Base-by-base conservation (phyloP, 92 coral and sea anemone species). In the Montipora capitata region DNA sequence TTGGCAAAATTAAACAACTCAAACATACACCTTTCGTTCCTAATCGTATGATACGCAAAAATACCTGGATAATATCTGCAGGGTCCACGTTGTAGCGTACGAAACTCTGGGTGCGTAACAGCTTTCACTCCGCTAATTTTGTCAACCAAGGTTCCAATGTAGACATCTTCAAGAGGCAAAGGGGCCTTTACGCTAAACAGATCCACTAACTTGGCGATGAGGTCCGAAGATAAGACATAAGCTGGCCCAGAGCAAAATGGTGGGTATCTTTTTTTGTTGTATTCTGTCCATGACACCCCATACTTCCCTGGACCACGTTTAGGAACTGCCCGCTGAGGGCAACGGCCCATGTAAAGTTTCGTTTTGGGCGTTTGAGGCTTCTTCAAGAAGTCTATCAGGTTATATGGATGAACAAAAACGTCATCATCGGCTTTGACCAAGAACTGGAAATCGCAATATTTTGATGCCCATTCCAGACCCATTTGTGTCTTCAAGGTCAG, bases 391-490 rank as follows among this genome's bases (percentile, higher is more conserved):
- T 68, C 74, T n/a, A 92, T 35, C 27, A 85, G n/a, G 0, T 75
- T 85, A 14, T 79, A 67, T 2, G 91, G 45, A 20, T 92, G 85
- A 7, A 92, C 91, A 69, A 89, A 92, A 12, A 74, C 84, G 42
- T 92, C 95, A 39, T 92, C 95, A 14, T 92, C 95, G 4, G 88
- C 56, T 58, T 85, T 92, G 2, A 92, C 77, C n/a, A 92, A 57
- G 38, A 66, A 92, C 10, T 88, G 69, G 68, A 92, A 92, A 15
- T 68, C 57, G 70, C 95, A 88, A 67, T 84, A 75, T 48, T 81
- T 88, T 40, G 77, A 45, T 3, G 93, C 92, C 95, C 95, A 92
- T 76, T 92, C 95, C 42, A 92, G 85, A 2, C 91, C 95, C 95
- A 92, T 92, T 13, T 92, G 93, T 8, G 80, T 86, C 44, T 92